These are phyloP conservation scores for Manis pentadactyla DNA, from an alignment of 2,797 vertebrate genomes.

Conservation along the genomic window DNA sequence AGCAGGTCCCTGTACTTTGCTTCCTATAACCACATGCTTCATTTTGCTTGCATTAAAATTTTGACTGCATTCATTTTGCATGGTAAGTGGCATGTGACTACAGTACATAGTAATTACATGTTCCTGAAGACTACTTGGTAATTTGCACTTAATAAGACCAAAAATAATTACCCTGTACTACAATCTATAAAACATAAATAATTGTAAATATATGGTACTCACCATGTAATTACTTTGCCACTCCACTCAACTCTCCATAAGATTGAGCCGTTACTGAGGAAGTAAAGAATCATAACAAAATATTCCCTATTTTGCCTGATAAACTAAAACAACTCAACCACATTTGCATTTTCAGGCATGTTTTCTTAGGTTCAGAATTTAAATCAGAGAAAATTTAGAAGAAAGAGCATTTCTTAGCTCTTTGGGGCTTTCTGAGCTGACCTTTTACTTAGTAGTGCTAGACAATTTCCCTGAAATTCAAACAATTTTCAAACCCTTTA, in stretches of 20 bases:
- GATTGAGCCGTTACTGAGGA: constrained; percentile 76
- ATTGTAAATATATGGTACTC: constrained; percentile 82
- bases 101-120: constrained; percentile 80
- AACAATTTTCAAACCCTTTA: constrained; percentile 76
- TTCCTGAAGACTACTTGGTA: constrained; percentile 83
- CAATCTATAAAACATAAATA: constrained; percentile 83
- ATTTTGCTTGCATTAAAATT: constrained; percentile 63
- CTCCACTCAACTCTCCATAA: constrained; percentile 79
- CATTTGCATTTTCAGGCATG: constrained; percentile 60
- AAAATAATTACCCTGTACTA: constrained; percentile 83
- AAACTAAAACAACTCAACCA: constrained; percentile 49
- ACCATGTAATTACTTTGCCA: constrained; percentile 82
- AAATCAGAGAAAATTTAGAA: constrained; percentile 62
- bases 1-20: constrained; percentile 13
- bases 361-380: constrained; percentile 65
- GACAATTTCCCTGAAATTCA: constrained; percentile 74
- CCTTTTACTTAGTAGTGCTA: constrained; percentile 73
- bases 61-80: constrained; percentile 73
- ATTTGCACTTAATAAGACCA: constrained; percentile 84
- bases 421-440: constrained; percentile 73
- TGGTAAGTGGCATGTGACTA: constrained; percentile 79
- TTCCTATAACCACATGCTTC: constrained; percentile 52
- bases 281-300: constrained; percentile 74
- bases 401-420: constrained; percentile 39
- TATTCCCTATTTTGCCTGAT: constrained; percentile 65